Percentiles rank a stretch among this genome's conserved stretches.
phyloP scores from a whole-genome alignment of 2,113 vertebrate genomes.

The Scomber colias region DNA sequence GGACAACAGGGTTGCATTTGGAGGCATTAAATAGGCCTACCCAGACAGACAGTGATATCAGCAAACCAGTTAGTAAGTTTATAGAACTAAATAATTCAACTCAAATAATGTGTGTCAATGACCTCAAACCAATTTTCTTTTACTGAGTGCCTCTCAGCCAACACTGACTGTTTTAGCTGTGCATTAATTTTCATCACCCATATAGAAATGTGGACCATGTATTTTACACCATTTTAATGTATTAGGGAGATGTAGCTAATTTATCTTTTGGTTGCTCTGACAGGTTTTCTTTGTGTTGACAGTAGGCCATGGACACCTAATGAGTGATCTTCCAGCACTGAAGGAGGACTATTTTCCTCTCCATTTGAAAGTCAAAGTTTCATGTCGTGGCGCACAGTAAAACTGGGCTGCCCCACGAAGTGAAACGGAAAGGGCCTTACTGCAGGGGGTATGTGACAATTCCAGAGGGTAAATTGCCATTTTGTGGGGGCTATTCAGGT shows the following conservation, averaged over 20 bases:
- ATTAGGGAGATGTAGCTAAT: not conserved
- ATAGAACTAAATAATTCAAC: too few species aligned
- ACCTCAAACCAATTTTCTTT: too few species aligned
- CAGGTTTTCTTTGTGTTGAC: not conserved
- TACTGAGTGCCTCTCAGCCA: too few species aligned
- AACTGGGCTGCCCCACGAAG: conserved; percentile 36
- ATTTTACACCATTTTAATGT: not conserved
- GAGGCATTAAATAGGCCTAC: too few species aligned
- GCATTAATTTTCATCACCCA: too few species aligned
- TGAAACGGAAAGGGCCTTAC: conserved; percentile 67
- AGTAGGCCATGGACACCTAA: not conserved
- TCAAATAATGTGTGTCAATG: too few species aligned
- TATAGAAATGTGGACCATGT: not conserved
- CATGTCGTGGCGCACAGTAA: conserved; percentile 43
- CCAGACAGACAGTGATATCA: too few species aligned
- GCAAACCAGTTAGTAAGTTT: too few species aligned
- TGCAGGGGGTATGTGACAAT: conserved; percentile 72
- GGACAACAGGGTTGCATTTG: too few species aligned
- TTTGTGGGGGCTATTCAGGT: conserved; percentile 82
- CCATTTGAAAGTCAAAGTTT: conserved; percentile 53
- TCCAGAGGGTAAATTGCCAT: conserved; percentile 80
- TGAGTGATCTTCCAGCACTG: not conserved
- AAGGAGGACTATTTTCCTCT: conserved; percentile 3
- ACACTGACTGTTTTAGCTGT: too few species aligned
- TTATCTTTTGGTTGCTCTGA: too few species aligned